A percentile compares a stretch with the other conserved stretches of the same genome.
Conservation (phyloP, 2,113 vertebrate genomes). For the Pituophis catenifer region DNA sequence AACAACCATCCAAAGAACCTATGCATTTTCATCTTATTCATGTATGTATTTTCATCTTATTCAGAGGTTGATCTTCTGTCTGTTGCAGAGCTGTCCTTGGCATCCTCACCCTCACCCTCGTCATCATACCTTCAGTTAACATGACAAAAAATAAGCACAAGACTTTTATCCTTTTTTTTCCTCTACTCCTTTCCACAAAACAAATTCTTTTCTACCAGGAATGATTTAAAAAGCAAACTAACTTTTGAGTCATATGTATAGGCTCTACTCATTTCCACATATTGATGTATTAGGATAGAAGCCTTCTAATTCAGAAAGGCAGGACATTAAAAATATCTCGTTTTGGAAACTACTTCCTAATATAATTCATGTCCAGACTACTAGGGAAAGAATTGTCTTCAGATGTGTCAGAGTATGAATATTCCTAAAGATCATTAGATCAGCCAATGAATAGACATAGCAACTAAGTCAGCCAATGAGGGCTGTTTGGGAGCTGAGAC, state of each 20-base stretch:
- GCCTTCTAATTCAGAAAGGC: background rate
- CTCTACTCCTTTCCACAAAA: background rate
- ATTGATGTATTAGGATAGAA: background rate
- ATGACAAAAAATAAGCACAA: background rate
- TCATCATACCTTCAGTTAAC: background rate
- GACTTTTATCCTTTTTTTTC: background rate
- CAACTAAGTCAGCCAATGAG: no score
- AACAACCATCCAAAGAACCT: background rate
- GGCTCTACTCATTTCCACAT: background rate
- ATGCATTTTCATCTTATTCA: background rate
- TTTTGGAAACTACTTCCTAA: background rate
- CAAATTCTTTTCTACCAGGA: background rate
- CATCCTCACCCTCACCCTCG: background rate
- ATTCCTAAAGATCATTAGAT: no score
- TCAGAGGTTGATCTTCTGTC: constrained; percentile 16
- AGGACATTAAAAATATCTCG: background rate
- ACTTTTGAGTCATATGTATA: background rate
- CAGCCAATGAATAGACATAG: no score
- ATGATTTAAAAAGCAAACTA: background rate
- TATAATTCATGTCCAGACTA: background rate
- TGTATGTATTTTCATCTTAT: background rate
- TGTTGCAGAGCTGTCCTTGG: constrained; percentile 32
- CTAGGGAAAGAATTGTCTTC: background rate
- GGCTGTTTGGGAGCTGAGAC: no score
- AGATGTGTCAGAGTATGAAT: background rate